Evolutionary conservation across 2,797 vertebrate genomes (phyloP).

Genomic region (Menidia menidia): DNA sequence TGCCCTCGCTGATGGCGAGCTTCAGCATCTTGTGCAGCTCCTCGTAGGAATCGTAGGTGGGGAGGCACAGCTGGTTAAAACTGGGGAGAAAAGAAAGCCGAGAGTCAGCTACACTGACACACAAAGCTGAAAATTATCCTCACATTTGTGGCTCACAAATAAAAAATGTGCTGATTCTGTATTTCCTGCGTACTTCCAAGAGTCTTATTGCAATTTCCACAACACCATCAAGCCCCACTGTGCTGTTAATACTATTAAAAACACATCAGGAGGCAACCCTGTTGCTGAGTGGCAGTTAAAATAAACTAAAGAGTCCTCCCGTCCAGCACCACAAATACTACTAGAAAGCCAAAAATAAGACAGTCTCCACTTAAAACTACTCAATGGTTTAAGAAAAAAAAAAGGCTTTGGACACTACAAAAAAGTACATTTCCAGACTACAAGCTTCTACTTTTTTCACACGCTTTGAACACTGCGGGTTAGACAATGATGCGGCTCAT

Average conservation of each 20-base stretch:
- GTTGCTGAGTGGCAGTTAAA: background rate
- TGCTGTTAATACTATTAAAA: conserved; percentile 22
- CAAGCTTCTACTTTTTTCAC: background rate
- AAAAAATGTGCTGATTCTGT: background rate
- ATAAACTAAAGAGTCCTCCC: conserved; percentile 5
- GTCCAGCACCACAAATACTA: background rate
- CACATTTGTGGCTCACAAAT: background rate
- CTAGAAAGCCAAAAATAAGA: background rate
- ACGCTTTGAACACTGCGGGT: no score
- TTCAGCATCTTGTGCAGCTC: conserved; percentile 99
- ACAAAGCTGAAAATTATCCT: background rate
- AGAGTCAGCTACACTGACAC: background rate
- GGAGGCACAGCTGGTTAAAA: conserved; percentile 99
- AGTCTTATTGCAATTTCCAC: background rate
- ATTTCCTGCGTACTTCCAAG: conserved; percentile 3
- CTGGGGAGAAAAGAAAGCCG: conserved; percentile 67
- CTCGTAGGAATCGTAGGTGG: conserved; percentile 98
- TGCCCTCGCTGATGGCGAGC: conserved; percentile 98
- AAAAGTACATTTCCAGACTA: background rate
- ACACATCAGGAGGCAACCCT: background rate
- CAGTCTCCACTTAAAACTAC: background rate
- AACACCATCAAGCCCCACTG: conserved; percentile 7
- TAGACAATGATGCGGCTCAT: no score
- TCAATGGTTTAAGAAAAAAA: no score
- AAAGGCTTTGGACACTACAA: no score